These are phyloP conservation scores for Gortyna flavago DNA, from an alignment of 2,888 invertebrate species.

Conservation along the genomic window DNA sequence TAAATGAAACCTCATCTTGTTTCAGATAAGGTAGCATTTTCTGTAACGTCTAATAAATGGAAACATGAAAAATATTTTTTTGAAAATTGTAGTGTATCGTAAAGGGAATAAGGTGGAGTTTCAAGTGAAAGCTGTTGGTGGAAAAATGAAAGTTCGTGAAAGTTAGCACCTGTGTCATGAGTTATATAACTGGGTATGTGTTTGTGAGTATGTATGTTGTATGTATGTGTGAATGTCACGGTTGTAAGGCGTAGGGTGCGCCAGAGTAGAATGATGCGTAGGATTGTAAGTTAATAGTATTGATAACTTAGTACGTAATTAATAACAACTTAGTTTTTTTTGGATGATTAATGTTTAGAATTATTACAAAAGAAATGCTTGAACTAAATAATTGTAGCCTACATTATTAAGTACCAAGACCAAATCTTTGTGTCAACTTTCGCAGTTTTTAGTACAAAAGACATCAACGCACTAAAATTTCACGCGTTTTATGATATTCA, in stretches of 20 bases:
- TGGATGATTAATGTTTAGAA: neutral
- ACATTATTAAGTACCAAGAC: neutral
- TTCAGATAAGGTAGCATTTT: rapidly evolving
- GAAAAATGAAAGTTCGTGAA: slow-evolving; percentile 83
- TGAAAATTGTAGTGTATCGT: slow-evolving; percentile 16
- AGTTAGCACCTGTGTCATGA: slow-evolving; percentile 73
- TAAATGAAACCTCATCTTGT: rapidly evolving
- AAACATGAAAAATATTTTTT: neutral
- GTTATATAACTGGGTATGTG: slow-evolving; percentile 65
- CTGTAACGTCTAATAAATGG: neutral
- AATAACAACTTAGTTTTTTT: neutral
- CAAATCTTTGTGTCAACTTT: neutral
- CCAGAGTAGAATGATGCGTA: slow-evolving; percentile 22
- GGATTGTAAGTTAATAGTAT: neutral
- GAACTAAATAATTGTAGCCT: too few relatives aligned
- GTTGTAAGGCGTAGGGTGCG: slow-evolving; percentile 33
- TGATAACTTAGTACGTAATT: neutral
- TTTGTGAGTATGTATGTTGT: slow-evolving; percentile 47
- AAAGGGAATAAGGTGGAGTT: neutral
- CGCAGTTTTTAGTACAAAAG: slow-evolving; percentile 43
- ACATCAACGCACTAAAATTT: slow-evolving; percentile 63
- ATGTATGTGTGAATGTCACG: slow-evolving; percentile 49
- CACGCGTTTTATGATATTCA: too few relatives aligned
- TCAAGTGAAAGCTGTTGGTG: slow-evolving; percentile 43
- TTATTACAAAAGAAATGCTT: too few relatives aligned